Conservation (phyloP, 2,797 vertebrate genomes). For the Schizopygopsis malacanthus region DNA sequence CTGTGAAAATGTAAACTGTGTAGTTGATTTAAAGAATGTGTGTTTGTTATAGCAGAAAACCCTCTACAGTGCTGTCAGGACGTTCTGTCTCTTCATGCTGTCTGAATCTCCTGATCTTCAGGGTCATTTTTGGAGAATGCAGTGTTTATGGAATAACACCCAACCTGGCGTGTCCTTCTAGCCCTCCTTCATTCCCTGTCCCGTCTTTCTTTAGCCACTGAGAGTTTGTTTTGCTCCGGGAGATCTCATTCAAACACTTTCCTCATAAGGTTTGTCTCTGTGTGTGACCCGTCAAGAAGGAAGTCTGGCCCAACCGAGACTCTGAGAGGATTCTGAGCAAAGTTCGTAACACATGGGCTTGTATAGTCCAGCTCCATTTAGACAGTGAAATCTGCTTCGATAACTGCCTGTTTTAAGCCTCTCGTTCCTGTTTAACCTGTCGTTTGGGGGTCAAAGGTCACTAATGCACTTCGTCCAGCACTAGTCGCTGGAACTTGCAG, state of each 20-base stretch:
- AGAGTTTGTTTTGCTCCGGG: slow-evolving; percentile 60
- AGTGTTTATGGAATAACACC: slow-evolving; percentile 62
- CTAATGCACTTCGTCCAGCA: slow-evolving; percentile 15
- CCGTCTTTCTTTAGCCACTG: slow-evolving; percentile 28
- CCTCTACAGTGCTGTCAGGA: background rate
- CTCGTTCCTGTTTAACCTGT: background rate
- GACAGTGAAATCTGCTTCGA: background rate
- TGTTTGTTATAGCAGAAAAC: background rate
- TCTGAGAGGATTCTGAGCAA: background rate
- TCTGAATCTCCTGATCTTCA: slow-evolving; percentile 12
- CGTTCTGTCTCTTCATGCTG: background rate
- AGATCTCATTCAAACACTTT: slow-evolving; percentile 49
- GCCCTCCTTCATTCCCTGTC: slow-evolving; percentile 57
- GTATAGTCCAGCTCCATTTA: background rate
- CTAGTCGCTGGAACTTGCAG: slow-evolving; percentile 1
- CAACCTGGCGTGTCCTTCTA: slow-evolving; percentile 48
- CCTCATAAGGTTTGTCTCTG: slow-evolving; percentile 12
- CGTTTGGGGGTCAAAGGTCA: slow-evolving; percentile 25
- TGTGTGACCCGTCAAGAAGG: background rate
- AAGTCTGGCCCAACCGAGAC: background rate
- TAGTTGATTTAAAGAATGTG: background rate
- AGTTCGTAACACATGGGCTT: background rate
- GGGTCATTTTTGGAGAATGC: slow-evolving; percentile 59
- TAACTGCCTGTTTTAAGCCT: background rate
- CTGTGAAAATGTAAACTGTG: background rate